Percentiles rank a stretch among this genome's conserved stretches.
Evolutionary conservation across 1,140 invertebrate genomes (phyloP).

Genomic region (Steinernema feltiae): DNA sequence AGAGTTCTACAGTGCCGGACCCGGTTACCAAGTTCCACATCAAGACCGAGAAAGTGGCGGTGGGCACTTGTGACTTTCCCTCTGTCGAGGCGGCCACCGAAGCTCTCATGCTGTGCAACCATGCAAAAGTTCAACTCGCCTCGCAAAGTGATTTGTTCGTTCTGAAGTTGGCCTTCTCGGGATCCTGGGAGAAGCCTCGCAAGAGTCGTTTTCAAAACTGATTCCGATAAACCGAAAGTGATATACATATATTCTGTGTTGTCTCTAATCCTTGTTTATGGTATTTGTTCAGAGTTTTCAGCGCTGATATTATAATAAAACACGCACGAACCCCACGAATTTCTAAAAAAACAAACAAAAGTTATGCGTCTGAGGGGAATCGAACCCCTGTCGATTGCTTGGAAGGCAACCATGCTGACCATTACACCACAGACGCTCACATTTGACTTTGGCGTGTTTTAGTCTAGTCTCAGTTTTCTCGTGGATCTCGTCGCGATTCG

Average conservation of each 20-base stretch:
- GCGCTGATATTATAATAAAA: background rate
- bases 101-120: background rate
- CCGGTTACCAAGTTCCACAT: background rate
- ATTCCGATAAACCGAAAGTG: too few species aligned
- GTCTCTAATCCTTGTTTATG: too few species aligned
- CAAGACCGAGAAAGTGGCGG: background rate
- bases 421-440: constrained; percentile 13
- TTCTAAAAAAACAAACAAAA: background rate
- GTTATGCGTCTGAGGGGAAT: constrained; percentile 6
- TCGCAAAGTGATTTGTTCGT: background rate
- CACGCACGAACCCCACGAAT: too few species aligned
- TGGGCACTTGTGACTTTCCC: background rate
- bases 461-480: background rate
- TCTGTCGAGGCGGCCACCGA: background rate
- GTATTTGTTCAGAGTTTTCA: too few species aligned
- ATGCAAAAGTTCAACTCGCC: background rate
- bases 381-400: constrained; percentile 14
- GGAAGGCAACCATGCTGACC: constrained; percentile 17
- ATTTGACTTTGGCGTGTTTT: background rate
- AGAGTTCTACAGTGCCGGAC: background rate
- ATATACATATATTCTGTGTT: too few species aligned
- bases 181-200: background rate
- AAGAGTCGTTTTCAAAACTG: background rate
- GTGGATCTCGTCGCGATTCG: background rate
- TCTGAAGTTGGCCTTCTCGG: background rate